Conservation (phyloP, 2,888 invertebrate genomes). For the Hydriomena furcata region DNA sequence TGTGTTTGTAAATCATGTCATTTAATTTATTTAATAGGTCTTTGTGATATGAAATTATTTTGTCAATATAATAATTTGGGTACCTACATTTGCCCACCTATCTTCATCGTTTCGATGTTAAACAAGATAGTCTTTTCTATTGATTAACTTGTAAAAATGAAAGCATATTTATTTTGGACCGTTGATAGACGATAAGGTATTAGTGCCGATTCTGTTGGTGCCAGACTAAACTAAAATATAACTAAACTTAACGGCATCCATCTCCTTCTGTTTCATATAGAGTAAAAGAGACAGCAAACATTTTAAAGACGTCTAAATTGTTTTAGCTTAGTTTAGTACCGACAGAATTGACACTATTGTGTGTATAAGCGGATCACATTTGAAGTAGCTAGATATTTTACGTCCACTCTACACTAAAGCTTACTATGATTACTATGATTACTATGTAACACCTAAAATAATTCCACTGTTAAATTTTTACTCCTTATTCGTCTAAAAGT, state of each 20-base stretch:
- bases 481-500: slow-evolving; percentile 27
- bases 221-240: no score
- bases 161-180: slow-evolving; percentile 4
- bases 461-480: slow-evolving; percentile 36
- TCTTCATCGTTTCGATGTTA: slow-evolving; percentile 11
- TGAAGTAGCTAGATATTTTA: slow-evolving; percentile 22
- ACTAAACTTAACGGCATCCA: no score
- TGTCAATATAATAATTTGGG: slow-evolving; percentile 2
- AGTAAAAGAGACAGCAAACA: no score
- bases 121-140: background rate
- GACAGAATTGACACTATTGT: no score
- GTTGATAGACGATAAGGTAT: slow-evolving; percentile 16
- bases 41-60: slow-evolving; percentile 16
- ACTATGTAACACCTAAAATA: slow-evolving; percentile 27
- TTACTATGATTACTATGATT: slow-evolving; percentile 26
- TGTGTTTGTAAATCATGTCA: background rate
- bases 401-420: slow-evolving; percentile 33
- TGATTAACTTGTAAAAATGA: background rate
- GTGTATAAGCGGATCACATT: slow-evolving; percentile 18
- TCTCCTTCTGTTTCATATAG: no score
- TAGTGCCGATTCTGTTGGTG: no score
- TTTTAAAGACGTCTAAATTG: no score
- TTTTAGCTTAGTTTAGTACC: no score
- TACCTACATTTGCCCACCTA: background rate
- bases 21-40: slow-evolving; percentile 10